These are phyloP conservation scores for Theocolax elegans DNA, from an alignment of 1,140 invertebrate species.

Conservation along the genomic window DNA sequence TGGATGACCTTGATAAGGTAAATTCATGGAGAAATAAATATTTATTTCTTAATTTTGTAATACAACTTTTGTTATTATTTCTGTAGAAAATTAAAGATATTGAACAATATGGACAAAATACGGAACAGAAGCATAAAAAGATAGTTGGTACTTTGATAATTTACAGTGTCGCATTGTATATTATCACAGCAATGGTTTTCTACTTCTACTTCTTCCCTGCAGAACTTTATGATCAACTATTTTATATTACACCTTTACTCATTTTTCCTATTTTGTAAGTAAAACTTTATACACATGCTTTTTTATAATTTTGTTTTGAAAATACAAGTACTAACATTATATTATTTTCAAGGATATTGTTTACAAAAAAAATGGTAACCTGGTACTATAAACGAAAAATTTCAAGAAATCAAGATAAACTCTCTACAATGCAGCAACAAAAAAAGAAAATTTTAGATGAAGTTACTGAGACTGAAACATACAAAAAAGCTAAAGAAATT, in stretches of 20 bases:
- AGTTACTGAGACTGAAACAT: conserved; percentile 97
- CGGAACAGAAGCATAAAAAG: conserved; percentile 81
- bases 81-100: conserved; percentile 80
- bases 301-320: not conserved
- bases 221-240: conserved; percentile 74
- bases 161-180: conserved; percentile 83
- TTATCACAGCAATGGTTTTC: conserved; percentile 78
- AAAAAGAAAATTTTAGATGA: conserved; percentile 93
- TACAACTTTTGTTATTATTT: conserved; percentile 27
- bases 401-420: conserved; percentile 80
- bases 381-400: conserved; percentile 91
- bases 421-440: conserved; percentile 79
- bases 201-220: conserved; percentile 84
- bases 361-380: conserved; percentile 80
- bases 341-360: conserved; percentile 81
- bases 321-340: conserved; percentile 36
- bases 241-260: conserved; percentile 79
- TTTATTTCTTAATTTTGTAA: conserved; percentile 30
- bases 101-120: conserved; percentile 81
- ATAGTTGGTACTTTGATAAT: conserved; percentile 83
- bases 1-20: conserved; percentile 80
- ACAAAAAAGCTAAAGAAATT: conserved; percentile 94
- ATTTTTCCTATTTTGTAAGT: conserved; percentile 85
- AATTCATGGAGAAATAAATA: conserved; percentile 33
- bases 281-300: conserved; percentile 6